phyloP scores from a whole-genome alignment of 2,113 vertebrate genomes.

The Corythornis madagascariensis region DNA sequence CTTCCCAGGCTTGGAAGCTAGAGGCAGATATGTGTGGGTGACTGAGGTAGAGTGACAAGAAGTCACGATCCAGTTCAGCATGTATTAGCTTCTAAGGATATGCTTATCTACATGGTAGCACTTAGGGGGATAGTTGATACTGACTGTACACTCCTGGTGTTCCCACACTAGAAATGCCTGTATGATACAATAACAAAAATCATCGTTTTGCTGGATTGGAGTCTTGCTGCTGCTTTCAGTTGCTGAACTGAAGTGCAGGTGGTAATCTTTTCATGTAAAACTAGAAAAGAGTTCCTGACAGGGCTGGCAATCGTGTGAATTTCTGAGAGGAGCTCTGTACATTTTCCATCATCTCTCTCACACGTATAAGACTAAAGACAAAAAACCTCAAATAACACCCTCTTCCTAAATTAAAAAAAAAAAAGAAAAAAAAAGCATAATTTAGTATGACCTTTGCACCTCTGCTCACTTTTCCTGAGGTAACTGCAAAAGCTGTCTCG shows the following conservation, averaged over 20 bases:
- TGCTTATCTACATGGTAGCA: neutral
- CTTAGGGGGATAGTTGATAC: neutral
- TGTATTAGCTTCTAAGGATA: neutral
- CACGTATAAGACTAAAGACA: neutral
- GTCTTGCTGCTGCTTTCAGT: neutral
- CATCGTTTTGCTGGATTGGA: neutral
- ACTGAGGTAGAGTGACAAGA: neutral
- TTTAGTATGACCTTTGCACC: neutral
- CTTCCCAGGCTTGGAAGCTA: neutral
- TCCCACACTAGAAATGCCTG: neutral
- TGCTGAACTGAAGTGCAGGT: neutral
- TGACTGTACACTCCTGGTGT: neutral
- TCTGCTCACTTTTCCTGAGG: neutral
- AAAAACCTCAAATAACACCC: neutral
- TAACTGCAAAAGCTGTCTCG: neutral
- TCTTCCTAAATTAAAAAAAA: neutral
- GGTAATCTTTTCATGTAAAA: neutral
- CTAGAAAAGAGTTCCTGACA: neutral
- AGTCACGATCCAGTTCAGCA: neutral
- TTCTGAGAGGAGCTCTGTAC: neutral
- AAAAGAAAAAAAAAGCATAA: neutral
- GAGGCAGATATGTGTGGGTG: neutral
- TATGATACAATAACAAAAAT: neutral
- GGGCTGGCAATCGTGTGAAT: rapidly evolving
- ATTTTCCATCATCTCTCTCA: neutral